phyloP scores from a whole-genome alignment of 2,888 invertebrate genomes.

The Hirtodrosophila confusa region DNA sequence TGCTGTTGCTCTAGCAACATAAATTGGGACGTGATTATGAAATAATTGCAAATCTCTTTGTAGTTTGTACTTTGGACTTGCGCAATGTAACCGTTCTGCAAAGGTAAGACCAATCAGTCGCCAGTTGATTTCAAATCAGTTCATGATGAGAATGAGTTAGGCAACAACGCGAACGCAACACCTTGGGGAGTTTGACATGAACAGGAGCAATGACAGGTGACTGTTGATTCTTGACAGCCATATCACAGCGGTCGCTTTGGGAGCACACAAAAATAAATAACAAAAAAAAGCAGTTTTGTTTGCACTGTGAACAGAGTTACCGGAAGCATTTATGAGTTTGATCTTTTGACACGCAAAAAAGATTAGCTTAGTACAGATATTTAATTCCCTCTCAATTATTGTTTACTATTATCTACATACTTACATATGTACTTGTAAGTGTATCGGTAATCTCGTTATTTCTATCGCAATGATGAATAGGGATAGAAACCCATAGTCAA shows the following conservation, averaged over 20 bases:
- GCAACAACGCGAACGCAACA: slow-evolving; percentile 36
- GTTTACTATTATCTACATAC: too few species aligned
- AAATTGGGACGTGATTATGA: slow-evolving; percentile 81
- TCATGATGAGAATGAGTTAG: slow-evolving; percentile 42
- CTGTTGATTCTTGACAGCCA: slow-evolving; percentile 52
- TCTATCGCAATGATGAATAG: too few species aligned
- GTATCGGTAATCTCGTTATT: too few species aligned
- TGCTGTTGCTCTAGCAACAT: slow-evolving; percentile 59
- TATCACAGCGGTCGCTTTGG: slow-evolving; percentile 34
- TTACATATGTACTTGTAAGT: too few species aligned
- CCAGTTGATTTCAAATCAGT: slow-evolving; percentile 49
- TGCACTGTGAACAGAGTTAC: neutral
- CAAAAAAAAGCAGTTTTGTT: neutral
- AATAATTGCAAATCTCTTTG: slow-evolving; percentile 73
- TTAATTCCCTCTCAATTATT: too few species aligned
- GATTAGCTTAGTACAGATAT: too few species aligned
- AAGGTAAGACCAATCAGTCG: slow-evolving; percentile 48
- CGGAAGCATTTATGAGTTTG: slow-evolving; percentile 10
- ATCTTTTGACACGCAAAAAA: too few species aligned
- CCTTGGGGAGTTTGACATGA: slow-evolving; percentile 36
- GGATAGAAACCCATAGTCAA: too few species aligned
- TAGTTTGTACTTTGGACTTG: slow-evolving; percentile 62
- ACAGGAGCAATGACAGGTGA: slow-evolving; percentile 73
- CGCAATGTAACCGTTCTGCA: slow-evolving; percentile 45
- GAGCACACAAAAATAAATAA: slow-evolving; percentile 7